Evolutionary conservation across 2,113 vertebrate species (phyloP), one percentile per base, ranked within the genome.

Genomic region (Ctenomys sociabilis): DNA sequence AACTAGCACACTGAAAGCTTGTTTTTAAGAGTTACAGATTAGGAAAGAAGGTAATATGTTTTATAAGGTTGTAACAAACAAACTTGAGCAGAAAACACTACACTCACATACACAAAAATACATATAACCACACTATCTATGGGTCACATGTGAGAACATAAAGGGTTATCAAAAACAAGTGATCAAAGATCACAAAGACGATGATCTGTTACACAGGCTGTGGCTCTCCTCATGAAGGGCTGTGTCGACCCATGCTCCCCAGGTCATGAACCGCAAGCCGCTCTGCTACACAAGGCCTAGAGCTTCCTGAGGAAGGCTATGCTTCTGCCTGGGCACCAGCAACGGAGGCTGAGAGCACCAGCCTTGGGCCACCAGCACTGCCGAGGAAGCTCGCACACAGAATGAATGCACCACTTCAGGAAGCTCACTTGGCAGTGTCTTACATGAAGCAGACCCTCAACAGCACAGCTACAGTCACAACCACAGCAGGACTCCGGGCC

Each of bases 11-110:
- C 35, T 4, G 66, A 45, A 84, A 66, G 7, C 30, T 45, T 78
- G n/a, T 43, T 89, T 86, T 90, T 78, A 88, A 85, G 80, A 80
- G 37, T 30, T 7, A 19, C 3, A 43, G 3, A 70, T n/a, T n/a
- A 84, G 77, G 4, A 75, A 92, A 90, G 32, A 75, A 49, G 43
- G 52, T 26, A 61, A 89, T 35, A 19, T 40, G 8, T 88, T 45
- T 57, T 61, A 32, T 45, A 63, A 70, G 68, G 59, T 21, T 68
- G 24, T 37, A 95, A 84, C 30, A 77, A 94, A 78, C 32, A 81
- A 54, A 86, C 37, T 63, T 66, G 28, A 86, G 52, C 8, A 43
- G 10, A 94, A 40, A 88, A 88, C 75, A 78, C 35, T 78, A 78
- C 2, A 40, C 24, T 28, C 40, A 32, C 1, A 66, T 1, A 77